A percentile compares a stretch with the other conserved stretches of the same genome.
These are phyloP conservation scores for Gracilinanus agilis DNA, from an alignment of 2,113 vertebrate species.

Conservation along the genomic window DNA sequence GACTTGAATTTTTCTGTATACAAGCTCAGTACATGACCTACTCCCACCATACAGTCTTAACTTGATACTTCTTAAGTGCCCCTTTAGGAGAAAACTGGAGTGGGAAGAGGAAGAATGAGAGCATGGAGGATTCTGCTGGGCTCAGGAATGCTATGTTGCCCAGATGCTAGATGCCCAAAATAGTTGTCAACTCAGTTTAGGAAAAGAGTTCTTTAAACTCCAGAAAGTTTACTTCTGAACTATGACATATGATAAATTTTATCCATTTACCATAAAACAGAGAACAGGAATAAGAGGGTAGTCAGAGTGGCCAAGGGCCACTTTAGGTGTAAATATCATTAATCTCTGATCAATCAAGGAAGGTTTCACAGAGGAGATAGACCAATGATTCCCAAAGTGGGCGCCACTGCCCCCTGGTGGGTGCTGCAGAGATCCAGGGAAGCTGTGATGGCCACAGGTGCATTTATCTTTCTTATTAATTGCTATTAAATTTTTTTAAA, in stretches of 20 bases:
- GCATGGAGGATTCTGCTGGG: background rate
- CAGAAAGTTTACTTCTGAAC: background rate
- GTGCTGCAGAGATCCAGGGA: no score
- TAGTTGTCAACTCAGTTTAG: background rate
- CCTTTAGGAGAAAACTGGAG: background rate
- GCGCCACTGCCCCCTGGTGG: no score
- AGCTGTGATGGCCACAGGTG: no score
- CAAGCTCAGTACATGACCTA: background rate
- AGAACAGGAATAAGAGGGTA: background rate
- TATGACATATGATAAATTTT: background rate
- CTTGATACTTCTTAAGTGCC: background rate
- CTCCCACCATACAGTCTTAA: background rate
- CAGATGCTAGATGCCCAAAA: background rate
- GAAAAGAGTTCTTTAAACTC: background rate
- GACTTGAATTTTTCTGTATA: background rate
- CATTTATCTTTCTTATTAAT: no score
- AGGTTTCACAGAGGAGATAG: background rate
- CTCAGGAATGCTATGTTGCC: background rate
- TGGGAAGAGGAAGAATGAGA: background rate
- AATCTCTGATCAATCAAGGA: background rate
- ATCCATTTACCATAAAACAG: background rate
- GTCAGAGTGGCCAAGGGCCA: background rate
- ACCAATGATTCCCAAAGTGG: no score
- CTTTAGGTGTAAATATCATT: background rate
- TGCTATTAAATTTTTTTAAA: no score